A percentile compares a stretch with the other conserved stretches of the same genome.
phyloP scores from a whole-genome alignment of 2,888 invertebrate species.

The Galeruca laticollis region DNA sequence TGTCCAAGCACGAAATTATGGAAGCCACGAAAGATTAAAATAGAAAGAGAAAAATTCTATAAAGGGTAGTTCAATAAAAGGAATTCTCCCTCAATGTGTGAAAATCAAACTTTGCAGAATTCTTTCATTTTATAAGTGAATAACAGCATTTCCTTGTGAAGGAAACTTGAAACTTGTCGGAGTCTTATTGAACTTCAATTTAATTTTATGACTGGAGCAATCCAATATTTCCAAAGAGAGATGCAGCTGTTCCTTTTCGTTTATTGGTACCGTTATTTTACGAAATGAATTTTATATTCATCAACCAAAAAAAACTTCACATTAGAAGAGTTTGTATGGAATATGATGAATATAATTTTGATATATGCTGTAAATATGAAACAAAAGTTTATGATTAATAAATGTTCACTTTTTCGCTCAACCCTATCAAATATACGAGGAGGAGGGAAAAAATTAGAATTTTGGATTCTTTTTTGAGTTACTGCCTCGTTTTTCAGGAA shows the following conservation, averaged over 20 bases:
- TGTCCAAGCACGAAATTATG: background rate
- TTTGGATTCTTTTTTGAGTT: no score
- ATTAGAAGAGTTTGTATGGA: no score
- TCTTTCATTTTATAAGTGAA: background rate
- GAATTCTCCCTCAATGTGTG: no score
- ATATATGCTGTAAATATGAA: no score
- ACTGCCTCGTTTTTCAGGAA: no score
- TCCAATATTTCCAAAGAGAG: background rate
- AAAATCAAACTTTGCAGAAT: background rate
- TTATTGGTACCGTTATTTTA: background rate
- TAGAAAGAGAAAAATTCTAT: background rate
- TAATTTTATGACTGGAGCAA: background rate
- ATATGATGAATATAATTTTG: no score
- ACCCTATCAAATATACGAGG: no score
- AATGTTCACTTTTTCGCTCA: no score
- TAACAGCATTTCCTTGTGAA: background rate
- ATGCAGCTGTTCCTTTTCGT: background rate
- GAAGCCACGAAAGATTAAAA: background rate
- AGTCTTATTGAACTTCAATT: constrained; percentile 4
- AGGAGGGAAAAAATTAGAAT: no score
- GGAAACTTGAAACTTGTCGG: background rate
- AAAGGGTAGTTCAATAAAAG: background rate
- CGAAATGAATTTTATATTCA: background rate
- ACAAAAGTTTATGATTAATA: no score
- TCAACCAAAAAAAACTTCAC: no score